Base-by-base conservation (phyloP, 2,113 vertebrate genomes). In the Chloebia gouldiae region DNA sequence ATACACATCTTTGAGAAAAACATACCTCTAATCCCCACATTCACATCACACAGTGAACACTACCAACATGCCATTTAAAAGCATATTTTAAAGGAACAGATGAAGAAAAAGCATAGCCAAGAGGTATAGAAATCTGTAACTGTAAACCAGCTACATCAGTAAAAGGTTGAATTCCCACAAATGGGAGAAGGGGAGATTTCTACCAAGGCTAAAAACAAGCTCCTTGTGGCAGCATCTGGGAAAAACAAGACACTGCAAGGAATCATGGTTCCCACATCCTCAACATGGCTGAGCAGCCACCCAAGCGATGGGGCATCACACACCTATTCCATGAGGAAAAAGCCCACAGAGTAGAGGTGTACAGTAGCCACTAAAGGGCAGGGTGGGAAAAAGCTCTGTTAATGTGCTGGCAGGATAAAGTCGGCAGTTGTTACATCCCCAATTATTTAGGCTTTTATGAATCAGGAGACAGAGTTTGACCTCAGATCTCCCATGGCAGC, bases 241-340 rank as follows among this genome's bases (percentile, higher is more conserved):
- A 40, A 81, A 69, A 60, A 63, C 11, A 28, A 13, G 22, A 25
- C 20, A 33, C 28, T 50, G 25, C n/a, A 56, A 76, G 37, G 28
- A 54, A 54, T 71, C 40, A 35, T 0, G 0, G 24, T 45, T 83
- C 19, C 23, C 68, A 31, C 1, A 4, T 60, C 27, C 37, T 63
- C 75, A 76, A 27, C 35, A 23, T 7, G 33, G 37, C 49, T 76
- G 49, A 90, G n/a, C 8, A 78, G 50, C n/a, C 65, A 69, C 20
- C 5, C 39, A 40, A 75, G n/a, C 2, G 8, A 15, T 0, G 0
- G 14, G 15, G 28, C 4, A 2, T 13, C 68, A 22, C 10, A 49
- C 14, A 30, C 6, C 59, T 50, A 88, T 45, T 69, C 53, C 45
- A 27, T 0, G 0, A 35, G 35, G 28, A 31, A 90, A 82, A 92